Conservation (phyloP, 2,888 invertebrate species). For the Eurytoma adleriae region DNA sequence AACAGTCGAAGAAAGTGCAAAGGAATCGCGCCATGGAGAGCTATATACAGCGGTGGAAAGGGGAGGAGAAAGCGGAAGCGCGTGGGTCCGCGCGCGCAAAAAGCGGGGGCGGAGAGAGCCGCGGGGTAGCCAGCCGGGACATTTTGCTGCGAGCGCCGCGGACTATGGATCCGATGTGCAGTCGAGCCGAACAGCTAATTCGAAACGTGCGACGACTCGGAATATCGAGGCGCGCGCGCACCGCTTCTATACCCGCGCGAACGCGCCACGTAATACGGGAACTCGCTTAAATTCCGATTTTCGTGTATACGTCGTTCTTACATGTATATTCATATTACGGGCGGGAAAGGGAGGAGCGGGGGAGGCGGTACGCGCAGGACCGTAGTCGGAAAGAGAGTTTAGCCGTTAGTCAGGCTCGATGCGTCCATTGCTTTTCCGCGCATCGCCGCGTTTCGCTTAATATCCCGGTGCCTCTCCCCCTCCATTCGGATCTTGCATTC, state of each 20-base stretch:
- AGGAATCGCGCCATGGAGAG: conserved; percentile 1
- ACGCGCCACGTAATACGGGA: conserved; percentile 26
- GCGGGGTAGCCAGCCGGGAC: conserved; percentile 56
- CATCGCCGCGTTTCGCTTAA: conserved; percentile 46
- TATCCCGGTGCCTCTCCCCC: conserved; percentile 5
- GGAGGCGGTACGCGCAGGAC: not conserved
- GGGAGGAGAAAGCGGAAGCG: conserved; percentile 51
- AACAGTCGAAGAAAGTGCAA: not conserved
- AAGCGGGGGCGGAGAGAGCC: not conserved
- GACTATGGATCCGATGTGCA: conserved; percentile 71
- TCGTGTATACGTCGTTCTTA: conserved; percentile 8
- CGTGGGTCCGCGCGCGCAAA: conserved; percentile 10
- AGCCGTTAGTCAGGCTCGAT: conserved; percentile 49
- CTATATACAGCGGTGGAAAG: conserved; percentile 25
- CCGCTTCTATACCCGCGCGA: not conserved
- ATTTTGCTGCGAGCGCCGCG: conserved; percentile 62
- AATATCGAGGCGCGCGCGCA: conserved; percentile 61
- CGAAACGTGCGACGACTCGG: conserved; percentile 73
- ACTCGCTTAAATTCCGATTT: conserved; percentile 52
- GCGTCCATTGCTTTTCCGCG: conserved; percentile 51
- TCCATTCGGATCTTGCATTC: conserved; percentile 34
- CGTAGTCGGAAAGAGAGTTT: conserved; percentile 21
- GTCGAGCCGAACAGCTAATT: conserved; percentile 73
- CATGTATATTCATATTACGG: conserved; percentile 4
- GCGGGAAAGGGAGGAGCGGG: not conserved